phyloP scores from a whole-genome alignment of 2,113 vertebrate species.

The Paraplagusia blochii region DNA sequence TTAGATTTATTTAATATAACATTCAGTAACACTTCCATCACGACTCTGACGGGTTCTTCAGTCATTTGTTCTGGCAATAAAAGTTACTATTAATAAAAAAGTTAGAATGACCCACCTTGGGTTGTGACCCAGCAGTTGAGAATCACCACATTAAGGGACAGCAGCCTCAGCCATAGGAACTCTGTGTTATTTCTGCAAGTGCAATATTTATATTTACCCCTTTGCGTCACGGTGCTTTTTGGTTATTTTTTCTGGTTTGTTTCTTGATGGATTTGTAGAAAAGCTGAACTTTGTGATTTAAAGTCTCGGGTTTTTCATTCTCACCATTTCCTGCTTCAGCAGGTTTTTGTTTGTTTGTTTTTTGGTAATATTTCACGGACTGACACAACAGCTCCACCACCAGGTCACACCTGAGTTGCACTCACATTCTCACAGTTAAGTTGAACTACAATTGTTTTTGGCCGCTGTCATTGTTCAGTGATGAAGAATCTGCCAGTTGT shows the following conservation, averaged over 20 bases:
- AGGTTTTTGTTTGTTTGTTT: constrained; percentile 9
- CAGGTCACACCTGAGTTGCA: constrained; percentile 20
- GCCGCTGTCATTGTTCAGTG: constrained; percentile 4
- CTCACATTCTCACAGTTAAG: too few species aligned
- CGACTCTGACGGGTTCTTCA: too few species aligned
- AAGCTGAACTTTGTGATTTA: constrained; percentile 22
- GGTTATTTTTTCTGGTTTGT: constrained; percentile 36
- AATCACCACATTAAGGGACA: constrained; percentile 54
- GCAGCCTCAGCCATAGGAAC: constrained; percentile 61
- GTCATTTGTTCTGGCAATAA: too few species aligned
- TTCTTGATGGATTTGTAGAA: constrained; percentile 33
- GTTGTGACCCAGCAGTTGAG: too few species aligned
- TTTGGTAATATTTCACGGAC: constrained; percentile 19
- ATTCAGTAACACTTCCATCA: too few species aligned
- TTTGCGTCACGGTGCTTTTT: constrained; percentile 46
- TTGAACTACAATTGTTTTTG: too few species aligned
- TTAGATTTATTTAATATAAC: too few species aligned
- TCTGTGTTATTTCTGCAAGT: constrained; percentile 73
- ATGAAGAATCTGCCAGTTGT: constrained; percentile 25
- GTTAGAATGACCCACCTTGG: too few species aligned
- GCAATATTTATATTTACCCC: constrained; percentile 78
- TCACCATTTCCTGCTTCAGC: constrained; percentile 3
- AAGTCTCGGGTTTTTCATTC: constrained; percentile 17
- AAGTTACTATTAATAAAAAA: too few species aligned
- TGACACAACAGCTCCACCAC: background rate